Evolutionary conservation across 1,140 invertebrate species (phyloP).

Genomic region (Cyrtorhinus lividipennis): DNA sequence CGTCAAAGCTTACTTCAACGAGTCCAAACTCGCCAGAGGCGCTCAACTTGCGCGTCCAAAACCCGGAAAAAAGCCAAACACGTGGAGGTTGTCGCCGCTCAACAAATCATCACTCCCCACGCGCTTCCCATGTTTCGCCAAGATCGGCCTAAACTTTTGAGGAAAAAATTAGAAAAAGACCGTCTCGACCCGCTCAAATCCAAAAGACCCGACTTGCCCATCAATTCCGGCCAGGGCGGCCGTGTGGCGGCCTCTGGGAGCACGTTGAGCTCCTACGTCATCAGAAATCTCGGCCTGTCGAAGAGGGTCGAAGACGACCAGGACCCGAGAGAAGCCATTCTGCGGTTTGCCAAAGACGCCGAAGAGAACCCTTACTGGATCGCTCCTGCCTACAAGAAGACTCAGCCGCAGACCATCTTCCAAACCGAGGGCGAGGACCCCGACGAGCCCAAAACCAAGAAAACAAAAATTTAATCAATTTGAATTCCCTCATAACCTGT

Average conservation of each 20-base stretch:
- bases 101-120: slow-evolving; percentile 95
- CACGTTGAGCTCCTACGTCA: slow-evolving; percentile 93
- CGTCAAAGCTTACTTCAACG: slow-evolving; percentile 83
- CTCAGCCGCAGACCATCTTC: slow-evolving; percentile 41
- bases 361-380: slow-evolving; percentile 88
- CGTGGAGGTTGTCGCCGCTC: slow-evolving; percentile 71
- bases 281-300: slow-evolving; percentile 81
- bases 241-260: slow-evolving; percentile 87
- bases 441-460: slow-evolving; percentile 21
- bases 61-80: slow-evolving; percentile 60
- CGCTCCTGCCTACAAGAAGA: slow-evolving; percentile 42
- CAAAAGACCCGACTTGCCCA: slow-evolving; percentile 83
- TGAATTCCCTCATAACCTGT: not conserved
- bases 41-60: slow-evolving; percentile 84
- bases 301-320: slow-evolving; percentile 91
- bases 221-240: slow-evolving; percentile 85
- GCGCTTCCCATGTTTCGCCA: slow-evolving; percentile 90
- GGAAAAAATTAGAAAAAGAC: slow-evolving; percentile 85
- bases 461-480: slow-evolving; percentile 19
- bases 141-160: slow-evolving; percentile 74
- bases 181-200: slow-evolving; percentile 85
- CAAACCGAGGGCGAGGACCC: slow-evolving; percentile 30
- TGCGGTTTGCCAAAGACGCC: slow-evolving; percentile 94
- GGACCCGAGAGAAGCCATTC: slow-evolving; percentile 89
- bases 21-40: slow-evolving; percentile 68